A percentile compares a stretch with the other conserved stretches of the same genome.
phyloP scores from a whole-genome alignment of 2,888 invertebrate genomes.

The Drosophila parthenogenetica region DNA sequence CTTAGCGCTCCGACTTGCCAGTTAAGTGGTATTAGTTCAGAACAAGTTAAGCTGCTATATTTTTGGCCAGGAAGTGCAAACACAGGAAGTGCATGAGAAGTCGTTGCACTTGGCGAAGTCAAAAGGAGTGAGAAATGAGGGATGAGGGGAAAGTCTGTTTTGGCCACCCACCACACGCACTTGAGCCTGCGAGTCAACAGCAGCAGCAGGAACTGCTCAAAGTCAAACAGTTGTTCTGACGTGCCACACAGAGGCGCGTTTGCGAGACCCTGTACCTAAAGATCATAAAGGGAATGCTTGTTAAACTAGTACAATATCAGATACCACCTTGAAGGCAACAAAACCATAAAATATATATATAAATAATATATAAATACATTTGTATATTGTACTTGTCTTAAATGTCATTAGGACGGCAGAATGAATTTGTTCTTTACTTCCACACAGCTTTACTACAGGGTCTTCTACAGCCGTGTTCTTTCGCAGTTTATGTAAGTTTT shows the following conservation, averaged over 20 bases:
- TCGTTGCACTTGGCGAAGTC: constrained; percentile 49
- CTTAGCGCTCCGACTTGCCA: constrained; percentile 62
- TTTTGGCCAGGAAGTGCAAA: constrained; percentile 16
- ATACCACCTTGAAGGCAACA: too few relatives aligned
- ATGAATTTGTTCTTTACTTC: too few relatives aligned
- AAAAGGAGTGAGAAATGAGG: not conserved
- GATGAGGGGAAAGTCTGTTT: not conserved
- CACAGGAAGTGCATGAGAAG: constrained; percentile 52
- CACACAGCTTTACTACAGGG: not conserved
- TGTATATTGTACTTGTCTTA: too few relatives aligned
- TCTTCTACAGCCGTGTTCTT: not conserved
- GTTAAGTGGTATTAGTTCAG: constrained; percentile 76
- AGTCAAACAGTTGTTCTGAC: constrained; percentile 61
- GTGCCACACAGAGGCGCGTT: constrained; percentile 9
- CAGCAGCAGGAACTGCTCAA: constrained; percentile 4
- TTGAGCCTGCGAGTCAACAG: constrained; percentile 34
- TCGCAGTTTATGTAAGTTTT: not conserved
- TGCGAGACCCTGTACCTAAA: not conserved
- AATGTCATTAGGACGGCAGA: too few relatives aligned
- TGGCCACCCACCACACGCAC: constrained; percentile 33
- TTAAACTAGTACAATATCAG: too few relatives aligned
- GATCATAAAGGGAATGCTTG: not conserved
- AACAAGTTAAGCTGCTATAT: constrained; percentile 23
- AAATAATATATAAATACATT: too few relatives aligned
- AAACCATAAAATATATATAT: too few relatives aligned